Evolutionary conservation across 2,113 vertebrate species (phyloP).

Genomic region (Antennarius striatus): DNA sequence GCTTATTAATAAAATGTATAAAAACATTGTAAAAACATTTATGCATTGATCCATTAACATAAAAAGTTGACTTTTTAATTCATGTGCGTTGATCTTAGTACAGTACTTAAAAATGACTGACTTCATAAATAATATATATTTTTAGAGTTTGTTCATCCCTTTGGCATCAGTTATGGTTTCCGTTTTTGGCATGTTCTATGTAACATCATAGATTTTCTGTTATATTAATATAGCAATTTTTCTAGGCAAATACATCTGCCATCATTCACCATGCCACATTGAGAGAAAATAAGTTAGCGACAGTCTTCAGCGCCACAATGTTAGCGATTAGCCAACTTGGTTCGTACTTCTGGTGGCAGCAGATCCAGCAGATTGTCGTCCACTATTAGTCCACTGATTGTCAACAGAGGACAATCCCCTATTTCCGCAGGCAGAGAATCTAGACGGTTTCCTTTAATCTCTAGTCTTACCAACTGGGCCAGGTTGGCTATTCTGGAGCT

Average conservation of each 20-base stretch:
- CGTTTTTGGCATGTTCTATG: no score
- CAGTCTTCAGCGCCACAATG: not conserved
- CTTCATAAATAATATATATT: no score
- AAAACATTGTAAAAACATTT: no score
- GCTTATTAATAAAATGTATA: no score
- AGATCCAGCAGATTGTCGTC: conserved; percentile 82
- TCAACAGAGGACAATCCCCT: conserved; percentile 77
- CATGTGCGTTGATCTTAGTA: no score
- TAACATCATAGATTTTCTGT: not conserved
- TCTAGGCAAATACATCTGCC: not conserved
- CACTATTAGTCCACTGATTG: conserved; percentile 74
- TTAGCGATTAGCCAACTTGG: conserved; percentile 67
- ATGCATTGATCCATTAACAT: no score
- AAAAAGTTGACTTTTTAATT: no score
- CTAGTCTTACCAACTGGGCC: conserved; percentile 79
- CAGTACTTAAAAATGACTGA: no score
- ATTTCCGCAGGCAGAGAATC: conserved; percentile 83
- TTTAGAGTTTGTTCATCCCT: no score
- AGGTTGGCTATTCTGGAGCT: conserved; percentile 79
- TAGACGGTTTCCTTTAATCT: conserved; percentile 85
- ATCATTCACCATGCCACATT: not conserved
- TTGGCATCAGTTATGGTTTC: no score
- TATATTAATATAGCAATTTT: not conserved
- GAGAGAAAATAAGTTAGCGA: not conserved
- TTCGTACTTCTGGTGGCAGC: conserved; percentile 78